phyloP scores from a whole-genome alignment of 2,888 invertebrate genomes.

The Sesamia inferens region DNA sequence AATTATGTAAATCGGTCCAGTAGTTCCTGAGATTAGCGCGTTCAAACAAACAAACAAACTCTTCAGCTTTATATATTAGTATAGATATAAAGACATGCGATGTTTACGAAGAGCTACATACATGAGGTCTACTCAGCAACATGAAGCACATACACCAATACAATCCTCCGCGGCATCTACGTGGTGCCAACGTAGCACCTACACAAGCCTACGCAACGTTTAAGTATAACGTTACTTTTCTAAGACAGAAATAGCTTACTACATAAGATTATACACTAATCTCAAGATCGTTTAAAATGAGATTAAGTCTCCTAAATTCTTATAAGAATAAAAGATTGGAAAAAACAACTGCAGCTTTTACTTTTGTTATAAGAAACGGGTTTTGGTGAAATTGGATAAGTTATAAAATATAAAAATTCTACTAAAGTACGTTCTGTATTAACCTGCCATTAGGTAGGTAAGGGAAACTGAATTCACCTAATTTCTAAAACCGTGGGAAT shows the following conservation, averaged over 20 bases:
- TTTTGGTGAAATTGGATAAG: not conserved
- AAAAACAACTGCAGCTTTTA: not conserved
- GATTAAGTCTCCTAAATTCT: not conserved
- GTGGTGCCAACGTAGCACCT: not conserved
- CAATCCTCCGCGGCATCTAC: not conserved
- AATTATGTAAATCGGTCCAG: no score
- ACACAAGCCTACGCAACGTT: not conserved
- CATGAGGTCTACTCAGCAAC: not conserved
- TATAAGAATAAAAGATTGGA: not conserved
- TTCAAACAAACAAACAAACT: no score
- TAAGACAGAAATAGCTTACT: not conserved
- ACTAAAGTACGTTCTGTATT: not conserved
- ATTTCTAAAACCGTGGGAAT: slow-evolving; percentile 23
- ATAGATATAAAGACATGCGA: not conserved
- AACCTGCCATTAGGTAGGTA: not conserved
- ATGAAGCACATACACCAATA: not conserved
- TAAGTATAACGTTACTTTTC: not conserved
- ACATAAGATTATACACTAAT: not conserved
- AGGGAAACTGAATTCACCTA: not conserved
- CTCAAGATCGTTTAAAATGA: not conserved
- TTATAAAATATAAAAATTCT: not conserved
- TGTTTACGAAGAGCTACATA: slow-evolving; percentile 8
- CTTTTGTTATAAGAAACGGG: not conserved
- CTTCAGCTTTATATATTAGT: no score
- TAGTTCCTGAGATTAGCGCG: no score